Evolutionary conservation across 2,113 vertebrate genomes (phyloP).

Genomic region (Orthonyx spaldingii): DNA sequence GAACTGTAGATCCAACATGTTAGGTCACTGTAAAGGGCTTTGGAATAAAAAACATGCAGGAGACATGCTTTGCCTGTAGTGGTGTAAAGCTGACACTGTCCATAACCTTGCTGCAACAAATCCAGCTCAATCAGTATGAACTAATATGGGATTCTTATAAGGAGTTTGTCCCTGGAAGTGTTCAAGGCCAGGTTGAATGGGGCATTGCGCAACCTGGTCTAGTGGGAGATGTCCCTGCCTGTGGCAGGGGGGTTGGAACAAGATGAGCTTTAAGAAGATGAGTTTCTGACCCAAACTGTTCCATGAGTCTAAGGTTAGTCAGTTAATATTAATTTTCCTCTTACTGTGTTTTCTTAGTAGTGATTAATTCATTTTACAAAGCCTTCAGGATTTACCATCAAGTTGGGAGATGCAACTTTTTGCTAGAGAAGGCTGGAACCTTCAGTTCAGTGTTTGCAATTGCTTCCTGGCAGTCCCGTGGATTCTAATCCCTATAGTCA

Average conservation of each 20-base stretch:
- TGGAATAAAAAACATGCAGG: neutral
- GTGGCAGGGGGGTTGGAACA: rapidly evolving
- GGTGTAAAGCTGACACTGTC: neutral
- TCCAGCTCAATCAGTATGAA: neutral
- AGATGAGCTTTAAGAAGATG: neutral
- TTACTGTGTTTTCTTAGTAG: neutral
- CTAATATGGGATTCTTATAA: neutral
- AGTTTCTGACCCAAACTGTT: neutral
- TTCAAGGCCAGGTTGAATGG: neutral
- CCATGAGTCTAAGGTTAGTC: neutral
- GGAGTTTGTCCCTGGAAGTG: neutral
- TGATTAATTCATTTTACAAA: neutral
- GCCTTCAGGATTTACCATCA: neutral
- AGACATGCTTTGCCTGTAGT: neutral
- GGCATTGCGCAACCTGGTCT: neutral
- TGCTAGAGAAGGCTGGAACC: neutral
- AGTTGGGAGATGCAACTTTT: neutral
- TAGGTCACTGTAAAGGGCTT: neutral
- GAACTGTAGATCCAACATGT: neutral
- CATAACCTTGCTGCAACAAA: neutral
- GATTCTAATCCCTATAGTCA: neutral
- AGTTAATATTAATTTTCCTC: neutral
- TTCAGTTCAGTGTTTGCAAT: neutral
- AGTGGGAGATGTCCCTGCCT: neutral
- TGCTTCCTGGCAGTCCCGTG: neutral